Conservation (phyloP, 92 coral and sea anemone genomes). For the Parazoanthus swiftii region DNA sequence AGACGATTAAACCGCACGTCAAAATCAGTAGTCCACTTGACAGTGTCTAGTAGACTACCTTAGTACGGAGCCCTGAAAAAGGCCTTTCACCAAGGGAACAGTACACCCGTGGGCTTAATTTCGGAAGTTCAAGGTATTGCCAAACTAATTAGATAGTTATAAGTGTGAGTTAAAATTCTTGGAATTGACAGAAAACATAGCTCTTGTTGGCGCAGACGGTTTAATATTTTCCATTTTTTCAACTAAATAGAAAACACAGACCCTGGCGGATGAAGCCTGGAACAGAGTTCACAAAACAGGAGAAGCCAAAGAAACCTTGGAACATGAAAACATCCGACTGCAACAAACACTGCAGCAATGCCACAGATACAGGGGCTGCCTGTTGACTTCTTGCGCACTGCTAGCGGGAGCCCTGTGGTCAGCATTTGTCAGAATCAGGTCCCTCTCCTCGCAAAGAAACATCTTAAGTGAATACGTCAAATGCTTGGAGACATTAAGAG, state of each 20-base stretch:
- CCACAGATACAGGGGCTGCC: slow-evolving; percentile 69
- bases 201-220: not conserved
- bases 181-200: not conserved
- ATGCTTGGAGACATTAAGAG: slow-evolving; percentile 72
- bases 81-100: too few species aligned
- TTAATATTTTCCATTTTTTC: not conserved
- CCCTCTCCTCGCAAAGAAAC: slow-evolving; percentile 81
- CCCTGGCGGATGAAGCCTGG: slow-evolving; percentile 95
- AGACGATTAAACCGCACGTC: too few species aligned
- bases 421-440: slow-evolving; percentile 78
- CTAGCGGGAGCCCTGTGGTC: slow-evolving; percentile 98
- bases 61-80: too few species aligned
- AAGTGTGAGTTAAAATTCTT: not conserved
- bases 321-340: slow-evolving; percentile 79
- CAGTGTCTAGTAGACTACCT: too few species aligned
- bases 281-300: slow-evolving; percentile 86
- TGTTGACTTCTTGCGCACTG: slow-evolving; percentile 80
- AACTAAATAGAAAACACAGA: slow-evolving; percentile 80
- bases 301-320: slow-evolving; percentile 81
- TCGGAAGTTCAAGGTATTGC: too few species aligned
- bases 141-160: too few species aligned
- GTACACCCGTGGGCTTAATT: too few species aligned
- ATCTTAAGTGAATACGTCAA: slow-evolving; percentile 68
- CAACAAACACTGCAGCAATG: slow-evolving; percentile 75
- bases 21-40: too few species aligned